These are phyloP conservation scores for Ailurus styani DNA, from an alignment of 2,113 vertebrate genomes.

Conservation along the genomic window DNA sequence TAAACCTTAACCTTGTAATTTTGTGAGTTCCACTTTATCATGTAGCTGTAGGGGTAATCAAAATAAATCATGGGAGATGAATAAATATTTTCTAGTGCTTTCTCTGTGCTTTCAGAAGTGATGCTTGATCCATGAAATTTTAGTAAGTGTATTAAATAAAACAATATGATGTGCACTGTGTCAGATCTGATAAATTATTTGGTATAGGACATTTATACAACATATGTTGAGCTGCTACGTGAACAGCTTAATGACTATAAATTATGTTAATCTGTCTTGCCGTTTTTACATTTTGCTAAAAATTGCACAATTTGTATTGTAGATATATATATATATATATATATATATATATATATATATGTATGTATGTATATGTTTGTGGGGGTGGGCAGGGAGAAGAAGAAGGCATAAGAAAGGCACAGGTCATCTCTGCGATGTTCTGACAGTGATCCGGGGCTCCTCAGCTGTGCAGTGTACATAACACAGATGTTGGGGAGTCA, in stretches of 20 bases:
- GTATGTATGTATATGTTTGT: conserved; percentile 19
- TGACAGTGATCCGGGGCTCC: conserved; percentile 90
- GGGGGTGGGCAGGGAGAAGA: conserved; percentile 8
- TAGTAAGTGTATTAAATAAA: conserved; percentile 87
- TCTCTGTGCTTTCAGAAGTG: conserved; percentile 79
- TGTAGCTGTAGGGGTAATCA: conserved; percentile 82
- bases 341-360: conserved; percentile 15
- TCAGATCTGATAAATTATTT: conserved; percentile 85
- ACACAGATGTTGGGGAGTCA: conserved; percentile 99
- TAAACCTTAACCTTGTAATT: conserved; percentile 82
- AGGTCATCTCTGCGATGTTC: conserved; percentile 80
- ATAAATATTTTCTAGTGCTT: conserved; percentile 83
- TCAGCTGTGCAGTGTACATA: conserved; percentile 97
- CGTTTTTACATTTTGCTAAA: conserved; percentile 79
- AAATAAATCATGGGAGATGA: conserved; percentile 84
- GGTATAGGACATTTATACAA: conserved; percentile 83
- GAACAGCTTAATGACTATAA: conserved; percentile 84
- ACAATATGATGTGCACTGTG: conserved; percentile 83
- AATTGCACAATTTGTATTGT: conserved; percentile 64
- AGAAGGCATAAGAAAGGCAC: conserved; percentile 75
- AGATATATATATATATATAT: conserved; percentile 8
- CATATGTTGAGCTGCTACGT: conserved; percentile 81
- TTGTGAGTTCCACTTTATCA: conserved; percentile 82
- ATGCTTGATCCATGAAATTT: conserved; percentile 83
- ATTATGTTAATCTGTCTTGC: conserved; percentile 83